Base-by-base conservation (phyloP, 2,797 vertebrate species). In the Nyctalus aviator region DNA sequence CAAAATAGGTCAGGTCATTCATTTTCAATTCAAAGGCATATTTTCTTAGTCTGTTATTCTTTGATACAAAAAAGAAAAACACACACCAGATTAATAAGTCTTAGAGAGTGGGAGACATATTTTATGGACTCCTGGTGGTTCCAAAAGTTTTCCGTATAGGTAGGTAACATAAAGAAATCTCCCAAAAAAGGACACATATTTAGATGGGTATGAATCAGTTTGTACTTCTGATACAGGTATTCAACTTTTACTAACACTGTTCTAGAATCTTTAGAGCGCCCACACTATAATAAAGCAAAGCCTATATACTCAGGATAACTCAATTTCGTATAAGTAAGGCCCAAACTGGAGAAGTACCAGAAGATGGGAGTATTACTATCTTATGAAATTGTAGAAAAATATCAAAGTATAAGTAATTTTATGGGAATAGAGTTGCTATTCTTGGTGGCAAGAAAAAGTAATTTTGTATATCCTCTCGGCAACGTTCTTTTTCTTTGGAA, bases 1-100 rank as follows among this genome's bases (percentile, higher is more conserved):
- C 99, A 44, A 99, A 99, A 98, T 99, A 99, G 14, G 99, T 99
- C 96, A 99, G 99, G 95, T 99, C 99, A 92, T 99, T 99, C 99
- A 99, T 99, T 98, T 99, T 99, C 98, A 99, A 97, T 97, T 99
- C 99, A 96, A 99, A 99, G 96, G 99, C 99, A 25, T 99, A 98
- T 97, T 99, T 99, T 98, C 99, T 99, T 90, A 99, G 98, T 73
- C 99, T 99, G 98, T 99, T 99, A 96, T 99, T 99, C 99, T 99
- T 97, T 95, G 95, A 92, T 72, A 95, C 81, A 59, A 96, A 97
- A 97, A 92, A 86, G 84, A 53, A 84, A 83, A 93, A 89, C 88
- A 55, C 21, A 79, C 3, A 46, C 0, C 41, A 64, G n/a, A 46
- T 35, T 64, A 8, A 12, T n/a, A 73, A 59, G 18, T 46, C 57